phyloP scores from a whole-genome alignment of 2,113 vertebrate genomes.

The Daphoenositta chrysoptera region DNA sequence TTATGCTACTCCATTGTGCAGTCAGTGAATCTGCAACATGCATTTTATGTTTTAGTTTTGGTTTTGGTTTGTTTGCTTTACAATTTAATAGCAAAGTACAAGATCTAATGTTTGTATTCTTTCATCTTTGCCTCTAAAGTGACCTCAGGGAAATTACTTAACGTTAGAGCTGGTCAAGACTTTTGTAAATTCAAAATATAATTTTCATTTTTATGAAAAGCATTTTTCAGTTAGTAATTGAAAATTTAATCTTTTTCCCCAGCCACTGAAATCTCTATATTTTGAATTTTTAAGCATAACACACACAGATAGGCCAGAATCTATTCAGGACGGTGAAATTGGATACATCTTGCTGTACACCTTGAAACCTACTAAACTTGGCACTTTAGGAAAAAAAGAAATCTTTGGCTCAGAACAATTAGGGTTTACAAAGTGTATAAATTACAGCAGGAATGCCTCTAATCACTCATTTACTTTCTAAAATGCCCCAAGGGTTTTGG shows the following conservation, averaged over 20 bases:
- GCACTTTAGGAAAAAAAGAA: slow-evolving; percentile 55
- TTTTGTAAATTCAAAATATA: background rate
- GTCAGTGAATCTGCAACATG: background rate
- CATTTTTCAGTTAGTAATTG: background rate
- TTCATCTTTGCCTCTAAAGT: background rate
- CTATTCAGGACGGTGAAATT: background rate
- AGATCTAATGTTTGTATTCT: background rate
- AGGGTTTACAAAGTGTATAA: slow-evolving; percentile 42
- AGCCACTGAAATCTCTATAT: background rate
- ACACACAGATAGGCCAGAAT: background rate
- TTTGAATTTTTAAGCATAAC: background rate
- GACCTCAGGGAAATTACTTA: background rate
- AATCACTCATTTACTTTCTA: slow-evolving; percentile 57
- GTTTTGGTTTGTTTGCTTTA: background rate
- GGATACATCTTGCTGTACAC: background rate
- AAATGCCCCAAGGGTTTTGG: slow-evolving; percentile 50
- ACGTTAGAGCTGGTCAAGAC: background rate
- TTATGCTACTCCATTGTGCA: background rate
- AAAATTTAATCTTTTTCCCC: background rate
- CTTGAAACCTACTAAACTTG: background rate
- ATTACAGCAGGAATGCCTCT: slow-evolving; percentile 57
- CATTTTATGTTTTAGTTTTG: background rate
- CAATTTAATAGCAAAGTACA: background rate
- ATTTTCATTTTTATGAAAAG: background rate
- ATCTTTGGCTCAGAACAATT: slow-evolving; percentile 61